Percentiles rank a stretch among this genome's conserved stretches.
Evolutionary conservation across 2,113 vertebrate genomes (phyloP).

Genomic region (Cairina moschata): DNA sequence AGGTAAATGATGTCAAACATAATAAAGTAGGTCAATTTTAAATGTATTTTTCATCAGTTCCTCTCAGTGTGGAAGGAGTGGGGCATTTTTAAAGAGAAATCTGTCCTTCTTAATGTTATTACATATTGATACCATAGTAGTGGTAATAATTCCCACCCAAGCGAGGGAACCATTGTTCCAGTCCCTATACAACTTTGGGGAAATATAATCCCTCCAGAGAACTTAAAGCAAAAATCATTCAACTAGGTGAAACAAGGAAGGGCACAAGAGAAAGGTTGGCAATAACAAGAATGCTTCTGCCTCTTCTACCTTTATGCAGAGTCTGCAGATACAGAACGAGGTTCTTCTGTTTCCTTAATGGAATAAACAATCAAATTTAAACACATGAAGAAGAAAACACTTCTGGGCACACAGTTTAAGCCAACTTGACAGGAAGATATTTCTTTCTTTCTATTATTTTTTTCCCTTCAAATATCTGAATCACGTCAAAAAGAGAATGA

Average conservation of each 20-base stretch:
- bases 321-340: neutral
- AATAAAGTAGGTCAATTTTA: neutral
- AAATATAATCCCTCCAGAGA: neutral
- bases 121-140: neutral
- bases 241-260: neutral
- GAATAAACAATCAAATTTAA: neutral
- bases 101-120: neutral
- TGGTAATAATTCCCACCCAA: neutral
- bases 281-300: neutral
- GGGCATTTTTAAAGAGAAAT: neutral
- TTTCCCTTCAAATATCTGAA: constrained; percentile 32
- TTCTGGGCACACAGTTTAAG: neutral
- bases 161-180: neutral
- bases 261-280: neutral
- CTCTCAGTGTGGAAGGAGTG: neutral
- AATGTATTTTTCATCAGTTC: neutral
- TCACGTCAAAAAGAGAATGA: neutral
- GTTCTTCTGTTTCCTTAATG: neutral
- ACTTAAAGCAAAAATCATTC: neutral
- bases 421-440: neutral
- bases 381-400: neutral
- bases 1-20: neutral
- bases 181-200: neutral
- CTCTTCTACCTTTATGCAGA: neutral
- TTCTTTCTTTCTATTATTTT: neutral